Evolutionary conservation across 2,888 invertebrate genomes (phyloP).

Genomic region (Protodeltote pygarga): DNA sequence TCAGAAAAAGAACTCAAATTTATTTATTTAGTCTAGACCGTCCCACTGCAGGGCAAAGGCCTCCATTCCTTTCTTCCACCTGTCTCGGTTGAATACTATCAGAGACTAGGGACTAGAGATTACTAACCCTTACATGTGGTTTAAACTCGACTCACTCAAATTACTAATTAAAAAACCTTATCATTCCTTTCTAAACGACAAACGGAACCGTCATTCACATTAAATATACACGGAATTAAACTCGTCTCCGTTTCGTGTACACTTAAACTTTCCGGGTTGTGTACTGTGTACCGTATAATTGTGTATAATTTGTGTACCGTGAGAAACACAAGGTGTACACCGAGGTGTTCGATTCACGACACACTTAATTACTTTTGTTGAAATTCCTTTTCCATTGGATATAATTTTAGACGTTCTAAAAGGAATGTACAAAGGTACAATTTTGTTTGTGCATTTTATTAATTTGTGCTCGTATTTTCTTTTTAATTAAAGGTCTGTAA

Average conservation of each 20-base stretch:
- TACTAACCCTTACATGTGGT: too few relatives aligned
- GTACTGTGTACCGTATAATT: slow-evolving; percentile 37
- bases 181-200: slow-evolving; percentile 9
- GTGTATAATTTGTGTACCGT: slow-evolving; percentile 45
- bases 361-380: slow-evolving; percentile 50
- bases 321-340: slow-evolving; percentile 47
- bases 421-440: slow-evolving; percentile 21
- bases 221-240: slow-evolving; percentile 42
- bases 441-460: too few relatives aligned
- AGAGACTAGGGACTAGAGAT: too few relatives aligned
- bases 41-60: too few relatives aligned
- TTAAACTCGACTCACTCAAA: too few relatives aligned
- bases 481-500: too few relatives aligned
- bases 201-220: slow-evolving; percentile 22
- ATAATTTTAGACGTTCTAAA: slow-evolving; percentile 26
- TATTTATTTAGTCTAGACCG: too few relatives aligned
- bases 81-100: too few relatives aligned
- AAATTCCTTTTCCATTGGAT: slow-evolving; percentile 40
- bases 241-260: slow-evolving; percentile 30
- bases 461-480: too few relatives aligned
- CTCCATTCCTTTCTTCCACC: too few relatives aligned
- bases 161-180: too few relatives aligned
- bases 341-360: slow-evolving; percentile 51
- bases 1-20: too few relatives aligned
- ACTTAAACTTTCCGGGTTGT: slow-evolving; percentile 46